Evolutionary conservation across 1,140 invertebrate genomes (phyloP).

Genomic region (Eumaeus atala): DNA sequence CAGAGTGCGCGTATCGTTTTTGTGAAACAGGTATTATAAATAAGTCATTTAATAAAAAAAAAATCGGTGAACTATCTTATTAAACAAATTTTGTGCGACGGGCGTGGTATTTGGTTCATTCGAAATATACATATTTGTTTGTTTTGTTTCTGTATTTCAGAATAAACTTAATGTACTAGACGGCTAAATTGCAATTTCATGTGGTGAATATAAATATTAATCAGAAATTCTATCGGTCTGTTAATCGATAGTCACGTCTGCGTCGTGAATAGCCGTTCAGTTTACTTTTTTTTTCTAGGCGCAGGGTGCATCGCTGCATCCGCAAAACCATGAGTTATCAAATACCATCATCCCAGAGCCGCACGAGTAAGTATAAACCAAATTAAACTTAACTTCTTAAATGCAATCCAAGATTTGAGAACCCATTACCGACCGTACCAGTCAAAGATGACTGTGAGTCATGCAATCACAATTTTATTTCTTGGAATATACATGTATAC

Average conservation of each 20-base stretch:
- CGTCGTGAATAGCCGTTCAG: conserved; percentile 38
- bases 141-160: conserved; percentile 42
- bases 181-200: too few relatives aligned
- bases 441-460: conserved; percentile 23
- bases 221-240: conserved; percentile 25
- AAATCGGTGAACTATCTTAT: conserved; percentile 6
- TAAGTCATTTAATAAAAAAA: not conserved
- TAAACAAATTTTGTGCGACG: conserved; percentile 39
- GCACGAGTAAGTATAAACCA: conserved; percentile 80
- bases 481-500: not conserved
- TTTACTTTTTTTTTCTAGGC: conserved; percentile 49
- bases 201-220: not conserved
- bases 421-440: conserved; percentile 13
- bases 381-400: conserved; percentile 3
- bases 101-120: conserved; percentile 68
- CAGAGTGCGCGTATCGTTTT: conserved; percentile 13
- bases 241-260: conserved; percentile 51
- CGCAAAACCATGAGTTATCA: conserved; percentile 83
- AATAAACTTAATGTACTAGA: not conserved
- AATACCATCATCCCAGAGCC: conserved; percentile 83
- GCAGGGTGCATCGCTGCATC: conserved; percentile 67
- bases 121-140: conserved; percentile 50
- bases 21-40: not conserved
- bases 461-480: conserved; percentile 21
- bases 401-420: not conserved